Conservation (phyloP, 2,888 invertebrate genomes). For the Himalopsyche japonica region DNA sequence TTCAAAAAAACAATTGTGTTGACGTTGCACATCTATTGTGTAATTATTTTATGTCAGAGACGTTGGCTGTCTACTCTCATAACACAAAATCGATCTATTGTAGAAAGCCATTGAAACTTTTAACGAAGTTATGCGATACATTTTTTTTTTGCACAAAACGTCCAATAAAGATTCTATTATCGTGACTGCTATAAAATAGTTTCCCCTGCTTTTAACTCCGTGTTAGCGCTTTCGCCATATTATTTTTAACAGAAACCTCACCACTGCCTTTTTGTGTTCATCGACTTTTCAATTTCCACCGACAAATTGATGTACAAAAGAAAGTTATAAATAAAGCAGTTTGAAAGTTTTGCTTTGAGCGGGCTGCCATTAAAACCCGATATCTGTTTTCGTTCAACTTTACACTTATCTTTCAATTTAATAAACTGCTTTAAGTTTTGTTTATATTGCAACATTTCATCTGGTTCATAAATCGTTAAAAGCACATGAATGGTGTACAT, state of each 20-base stretch:
- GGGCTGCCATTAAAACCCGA: slow-evolving; percentile 5
- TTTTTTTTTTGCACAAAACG: not conserved
- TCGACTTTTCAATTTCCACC: slow-evolving; percentile 18
- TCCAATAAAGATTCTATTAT: not conserved
- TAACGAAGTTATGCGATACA: not conserved
- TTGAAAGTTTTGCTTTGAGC: slow-evolving; percentile 17
- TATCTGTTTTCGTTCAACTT: slow-evolving; percentile 8
- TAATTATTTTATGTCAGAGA: too few relatives aligned
- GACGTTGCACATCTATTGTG: too few relatives aligned
- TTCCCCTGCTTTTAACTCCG: not conserved
- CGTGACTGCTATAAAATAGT: not conserved
- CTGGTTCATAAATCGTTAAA: too few relatives aligned
- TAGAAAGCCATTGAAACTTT: not conserved
- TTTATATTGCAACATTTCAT: too few relatives aligned
- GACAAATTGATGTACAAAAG: slow-evolving; percentile 24
- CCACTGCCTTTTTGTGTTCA: not conserved
- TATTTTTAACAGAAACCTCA: not conserved
- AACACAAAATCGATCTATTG: not conserved
- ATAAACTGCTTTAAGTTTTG: not conserved
- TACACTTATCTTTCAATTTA: slow-evolving; percentile 7
- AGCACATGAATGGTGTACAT: too few relatives aligned
- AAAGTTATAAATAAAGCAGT: slow-evolving; percentile 18
- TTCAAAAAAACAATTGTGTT: too few relatives aligned
- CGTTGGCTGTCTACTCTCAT: too few relatives aligned
- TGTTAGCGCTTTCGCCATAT: not conserved